Conservation (phyloP, 2,797 vertebrate species). For the Pangasius sanitwongsei region DNA sequence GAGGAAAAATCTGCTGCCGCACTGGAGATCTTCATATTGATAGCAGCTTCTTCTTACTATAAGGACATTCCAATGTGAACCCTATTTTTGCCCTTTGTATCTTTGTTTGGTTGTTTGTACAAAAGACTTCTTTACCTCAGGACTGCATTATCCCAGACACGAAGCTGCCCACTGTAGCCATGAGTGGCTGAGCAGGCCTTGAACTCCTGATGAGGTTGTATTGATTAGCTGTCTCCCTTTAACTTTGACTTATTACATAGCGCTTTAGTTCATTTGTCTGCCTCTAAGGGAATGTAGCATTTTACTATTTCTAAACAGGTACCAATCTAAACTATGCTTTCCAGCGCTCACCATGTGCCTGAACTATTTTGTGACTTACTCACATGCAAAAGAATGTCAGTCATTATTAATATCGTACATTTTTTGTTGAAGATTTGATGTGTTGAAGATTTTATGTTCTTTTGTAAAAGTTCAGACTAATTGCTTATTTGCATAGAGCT, state of each 20-base stretch:
- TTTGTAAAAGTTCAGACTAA: conserved; percentile 39
- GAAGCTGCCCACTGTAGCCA: conserved; percentile 34
- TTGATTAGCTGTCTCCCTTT: conserved; percentile 35
- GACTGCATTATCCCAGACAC: conserved; percentile 45
- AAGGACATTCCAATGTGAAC: conserved; percentile 51
- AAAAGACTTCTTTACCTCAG: conserved; percentile 51
- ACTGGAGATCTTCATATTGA: conserved; percentile 37
- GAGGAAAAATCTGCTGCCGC: conserved; percentile 42
- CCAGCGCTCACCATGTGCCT: conserved; percentile 78
- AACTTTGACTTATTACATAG: conserved; percentile 27
- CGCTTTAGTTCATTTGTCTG: conserved; percentile 31
- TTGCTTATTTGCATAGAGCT: conserved; percentile 36
- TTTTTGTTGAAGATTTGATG: conserved; percentile 27
- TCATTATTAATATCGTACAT: conserved; percentile 40
- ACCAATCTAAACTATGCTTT: conserved; percentile 68
- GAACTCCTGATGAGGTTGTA: conserved; percentile 40
- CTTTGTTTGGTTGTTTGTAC: conserved; percentile 37
- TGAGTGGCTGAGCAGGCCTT: conserved; percentile 27
- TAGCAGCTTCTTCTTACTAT: conserved; percentile 34
- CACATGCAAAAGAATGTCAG: conserved; percentile 50
- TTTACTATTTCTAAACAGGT: conserved; percentile 59
- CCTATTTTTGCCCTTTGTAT: conserved; percentile 27
- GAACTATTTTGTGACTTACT: conserved; percentile 64
- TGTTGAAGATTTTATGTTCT: conserved; percentile 21
- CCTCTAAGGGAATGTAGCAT: conserved; percentile 52